Evolutionary conservation across 2,113 vertebrate genomes (phyloP), one percentile per base, ranked within the genome.

Genomic region (Polyodon spathula): DNA sequence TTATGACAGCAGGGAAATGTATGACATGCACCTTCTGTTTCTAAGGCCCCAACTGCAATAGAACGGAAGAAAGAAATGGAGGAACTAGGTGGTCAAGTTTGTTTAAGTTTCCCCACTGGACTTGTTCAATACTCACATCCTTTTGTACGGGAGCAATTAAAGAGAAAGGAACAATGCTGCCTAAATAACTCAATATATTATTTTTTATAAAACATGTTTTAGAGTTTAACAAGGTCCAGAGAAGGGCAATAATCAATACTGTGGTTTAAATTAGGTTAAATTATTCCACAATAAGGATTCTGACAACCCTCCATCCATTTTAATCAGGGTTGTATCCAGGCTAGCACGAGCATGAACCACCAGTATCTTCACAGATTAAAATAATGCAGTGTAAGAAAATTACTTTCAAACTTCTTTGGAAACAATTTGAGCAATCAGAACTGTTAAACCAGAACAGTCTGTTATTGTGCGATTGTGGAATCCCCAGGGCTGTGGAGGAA

Each of bases 391-490:
- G 48, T 50, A 10, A 9, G 53, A 16, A 38, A 27, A 37, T 55
- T 55, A 38, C 53, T 55, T 55, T 55, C 53, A 55, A 55, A 55
- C 53, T 55, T 55, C 53, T 16, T 37, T 55, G 53, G 53, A 55
- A 55, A 37, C 53, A 55, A 55, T 55, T 55, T 55, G 37, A 9
- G 17, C 17, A 55, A 55, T 55, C 53, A 55, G 53, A 55, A 55
- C 15, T 37, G 53, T 55, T 27, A 55, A 55, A 12, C 53, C 17
- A 38, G 53, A 55, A 55, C 53, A 55, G 37, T 55, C 53, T 37
- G 16, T 38, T 55, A 38, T 16, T 38, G 53, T 38, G 53, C 17
- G 53, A 55, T 27, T 27, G 10, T 38, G 6, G 53, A 17, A 55
- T 55, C 53, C 17, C 53, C 16, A 55, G 37, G 53, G 37, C 6